phyloP scores from a whole-genome alignment of 2,888 invertebrate genomes.

The Apamea monoglypha region DNA sequence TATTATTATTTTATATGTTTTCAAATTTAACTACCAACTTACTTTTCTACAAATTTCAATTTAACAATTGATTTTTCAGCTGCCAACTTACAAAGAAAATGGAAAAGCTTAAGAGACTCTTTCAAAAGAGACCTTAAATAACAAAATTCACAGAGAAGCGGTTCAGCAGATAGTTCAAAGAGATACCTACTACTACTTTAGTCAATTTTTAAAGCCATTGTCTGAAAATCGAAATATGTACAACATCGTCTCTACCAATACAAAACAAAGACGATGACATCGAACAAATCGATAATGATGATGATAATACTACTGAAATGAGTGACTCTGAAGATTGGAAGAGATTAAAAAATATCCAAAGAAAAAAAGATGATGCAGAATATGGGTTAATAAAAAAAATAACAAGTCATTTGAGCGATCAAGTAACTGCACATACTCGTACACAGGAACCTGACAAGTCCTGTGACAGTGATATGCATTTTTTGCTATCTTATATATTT shows the following conservation, averaged over 20 bases:
- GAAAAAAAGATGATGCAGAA: constrained; percentile 50
- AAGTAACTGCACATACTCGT: constrained; percentile 40
- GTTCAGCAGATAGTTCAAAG: too few relatives aligned
- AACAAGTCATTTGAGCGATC: constrained; percentile 61
- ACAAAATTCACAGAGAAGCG: too few relatives aligned
- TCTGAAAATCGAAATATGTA: constrained; percentile 38
- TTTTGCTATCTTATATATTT: constrained; percentile 63
- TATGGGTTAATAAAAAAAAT: constrained; percentile 48
- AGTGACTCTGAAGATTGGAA: constrained; percentile 54
- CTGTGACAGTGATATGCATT: constrained; percentile 63
- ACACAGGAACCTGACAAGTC: constrained; percentile 62
- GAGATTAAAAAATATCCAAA: constrained; percentile 54
- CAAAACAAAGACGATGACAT: constrained; percentile 46
- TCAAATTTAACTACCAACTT: too few relatives aligned
- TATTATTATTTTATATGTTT: too few relatives aligned
- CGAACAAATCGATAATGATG: constrained; percentile 54
- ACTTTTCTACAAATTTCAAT: too few relatives aligned
- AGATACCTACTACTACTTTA: too few relatives aligned
- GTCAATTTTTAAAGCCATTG: constrained; percentile 50
- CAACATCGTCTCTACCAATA: constrained; percentile 54
- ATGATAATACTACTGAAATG: constrained; percentile 47
- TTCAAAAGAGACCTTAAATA: too few relatives aligned
- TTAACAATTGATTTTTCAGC: too few relatives aligned
- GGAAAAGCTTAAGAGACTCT: too few relatives aligned
- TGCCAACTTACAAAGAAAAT: too few relatives aligned